phyloP scores from a whole-genome alignment of 2,888 invertebrate species.

The Erynnis tages region DNA sequence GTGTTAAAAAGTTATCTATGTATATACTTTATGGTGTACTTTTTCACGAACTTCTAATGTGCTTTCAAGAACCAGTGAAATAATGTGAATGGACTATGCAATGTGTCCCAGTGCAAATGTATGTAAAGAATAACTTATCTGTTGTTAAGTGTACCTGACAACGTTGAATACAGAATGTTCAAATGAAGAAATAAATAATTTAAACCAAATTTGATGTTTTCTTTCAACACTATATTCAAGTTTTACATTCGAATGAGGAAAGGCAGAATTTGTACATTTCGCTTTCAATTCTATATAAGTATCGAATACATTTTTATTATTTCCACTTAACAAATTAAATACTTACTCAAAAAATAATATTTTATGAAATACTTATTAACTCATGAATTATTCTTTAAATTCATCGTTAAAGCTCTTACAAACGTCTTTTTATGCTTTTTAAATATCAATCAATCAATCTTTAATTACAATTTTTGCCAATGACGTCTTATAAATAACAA shows the following conservation, averaged over 20 bases:
- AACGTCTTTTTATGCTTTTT: no score
- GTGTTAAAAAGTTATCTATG: no score
- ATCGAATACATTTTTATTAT: not conserved
- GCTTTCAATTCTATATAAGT: not conserved
- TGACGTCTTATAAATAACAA: no score
- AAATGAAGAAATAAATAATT: slow-evolving; percentile 62
- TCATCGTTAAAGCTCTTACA: no score
- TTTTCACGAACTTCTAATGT: no score
- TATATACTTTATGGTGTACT: no score
- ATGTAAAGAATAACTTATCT: slow-evolving; percentile 41
- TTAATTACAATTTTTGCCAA: no score
- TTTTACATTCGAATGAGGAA: not conserved
- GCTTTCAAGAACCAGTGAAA: not conserved
- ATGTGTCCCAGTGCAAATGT: slow-evolving; percentile 42
- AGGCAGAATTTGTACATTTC: not conserved
- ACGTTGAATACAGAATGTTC: slow-evolving; percentile 61
- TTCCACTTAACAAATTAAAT: no score
- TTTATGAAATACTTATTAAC: no score
- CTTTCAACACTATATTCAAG: not conserved
- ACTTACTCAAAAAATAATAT: no score
- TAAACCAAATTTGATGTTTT: slow-evolving; percentile 17
- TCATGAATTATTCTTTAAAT: no score
- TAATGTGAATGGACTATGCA: not conserved
- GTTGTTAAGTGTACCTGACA: slow-evolving; percentile 66
- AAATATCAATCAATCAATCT: no score